phyloP scores from a whole-genome alignment of 1,140 invertebrate genomes.

The Lepidotrigona ventralis region DNA sequence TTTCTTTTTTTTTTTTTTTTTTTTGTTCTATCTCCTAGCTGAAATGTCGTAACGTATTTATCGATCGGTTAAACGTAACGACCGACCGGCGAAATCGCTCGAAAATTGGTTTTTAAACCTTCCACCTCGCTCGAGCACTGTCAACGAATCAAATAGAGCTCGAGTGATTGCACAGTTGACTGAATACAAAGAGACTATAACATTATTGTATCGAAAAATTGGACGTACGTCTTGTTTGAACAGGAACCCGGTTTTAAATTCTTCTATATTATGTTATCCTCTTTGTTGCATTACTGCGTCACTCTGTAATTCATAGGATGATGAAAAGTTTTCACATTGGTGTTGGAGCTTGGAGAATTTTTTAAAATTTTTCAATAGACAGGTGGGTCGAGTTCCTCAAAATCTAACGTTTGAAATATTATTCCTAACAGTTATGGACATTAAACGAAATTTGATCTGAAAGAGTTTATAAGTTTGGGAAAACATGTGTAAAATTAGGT shows the following conservation, averaged over 20 bases:
- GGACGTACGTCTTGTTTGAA: background rate
- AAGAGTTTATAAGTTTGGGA: background rate
- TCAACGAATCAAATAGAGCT: slow-evolving; percentile 15
- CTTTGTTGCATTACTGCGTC: background rate
- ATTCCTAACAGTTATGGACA: background rate
- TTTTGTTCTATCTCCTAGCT: background rate
- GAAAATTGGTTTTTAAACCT: slow-evolving; percentile 26
- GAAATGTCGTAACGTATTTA: slow-evolving; percentile 13
- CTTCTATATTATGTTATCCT: background rate
- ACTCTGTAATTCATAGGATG: background rate
- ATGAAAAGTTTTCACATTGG: background rate
- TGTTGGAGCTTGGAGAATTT: background rate
- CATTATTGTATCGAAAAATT: background rate
- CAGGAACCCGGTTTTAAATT: background rate
- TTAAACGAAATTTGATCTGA: background rate
- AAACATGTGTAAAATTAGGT: background rate
- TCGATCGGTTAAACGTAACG: slow-evolving; percentile 25
- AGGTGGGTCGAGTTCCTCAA: background rate
- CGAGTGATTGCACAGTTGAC: background rate
- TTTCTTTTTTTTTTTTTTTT: background rate
- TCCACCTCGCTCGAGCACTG: background rate
- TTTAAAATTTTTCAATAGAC: background rate
- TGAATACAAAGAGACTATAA: slow-evolving; percentile 13
- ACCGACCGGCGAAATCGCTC: slow-evolving; percentile 3
- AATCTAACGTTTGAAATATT: background rate